phyloP scores from a whole-genome alignment of 2,113 vertebrate genomes.

The Perca fluviatilis region DNA sequence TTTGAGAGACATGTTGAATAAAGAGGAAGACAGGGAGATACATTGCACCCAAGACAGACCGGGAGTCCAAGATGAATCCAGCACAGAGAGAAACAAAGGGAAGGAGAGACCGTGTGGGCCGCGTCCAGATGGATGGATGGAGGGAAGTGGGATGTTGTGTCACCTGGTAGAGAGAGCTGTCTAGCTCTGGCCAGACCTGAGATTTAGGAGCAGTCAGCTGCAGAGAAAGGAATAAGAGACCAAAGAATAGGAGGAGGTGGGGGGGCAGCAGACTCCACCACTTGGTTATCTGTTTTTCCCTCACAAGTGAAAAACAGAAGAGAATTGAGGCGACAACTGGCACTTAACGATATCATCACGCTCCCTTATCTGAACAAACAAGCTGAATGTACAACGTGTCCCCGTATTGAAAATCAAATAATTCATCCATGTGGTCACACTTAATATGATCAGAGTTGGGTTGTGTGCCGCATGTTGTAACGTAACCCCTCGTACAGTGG shows the following conservation, averaged over 20 bases:
- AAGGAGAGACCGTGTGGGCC: conserved; percentile 57
- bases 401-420: conserved; percentile 46
- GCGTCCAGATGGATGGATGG: conserved; percentile 57
- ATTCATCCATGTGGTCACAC: conserved; percentile 45
- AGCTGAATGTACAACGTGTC: conserved; percentile 35
- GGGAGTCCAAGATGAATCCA: conserved; percentile 47
- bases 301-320: conserved; percentile 47
- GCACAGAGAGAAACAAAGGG: conserved; percentile 41
- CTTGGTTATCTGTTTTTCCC: conserved; percentile 48
- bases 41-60: conserved; percentile 40
- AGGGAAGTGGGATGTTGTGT: conserved; percentile 64
- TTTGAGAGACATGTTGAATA: conserved; percentile 36
- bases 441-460: conserved; percentile 56
- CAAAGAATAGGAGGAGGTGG: conserved; percentile 28
- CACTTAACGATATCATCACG: conserved; percentile 55
- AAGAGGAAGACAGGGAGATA: conserved; percentile 46
- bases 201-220: conserved; percentile 71
- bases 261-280: conserved; percentile 7
- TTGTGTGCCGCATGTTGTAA: conserved; percentile 18
- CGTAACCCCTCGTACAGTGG: background rate
- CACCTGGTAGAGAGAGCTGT: conserved; percentile 73
- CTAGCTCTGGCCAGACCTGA: conserved; percentile 40
- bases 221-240: conserved; percentile 53
- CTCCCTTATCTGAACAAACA: conserved; percentile 60
- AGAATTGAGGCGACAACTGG: conserved; percentile 61